These are phyloP conservation scores for Halcyon leucocephala DNA, from an alignment of 2,797 vertebrate genomes.

Conservation along the genomic window DNA sequence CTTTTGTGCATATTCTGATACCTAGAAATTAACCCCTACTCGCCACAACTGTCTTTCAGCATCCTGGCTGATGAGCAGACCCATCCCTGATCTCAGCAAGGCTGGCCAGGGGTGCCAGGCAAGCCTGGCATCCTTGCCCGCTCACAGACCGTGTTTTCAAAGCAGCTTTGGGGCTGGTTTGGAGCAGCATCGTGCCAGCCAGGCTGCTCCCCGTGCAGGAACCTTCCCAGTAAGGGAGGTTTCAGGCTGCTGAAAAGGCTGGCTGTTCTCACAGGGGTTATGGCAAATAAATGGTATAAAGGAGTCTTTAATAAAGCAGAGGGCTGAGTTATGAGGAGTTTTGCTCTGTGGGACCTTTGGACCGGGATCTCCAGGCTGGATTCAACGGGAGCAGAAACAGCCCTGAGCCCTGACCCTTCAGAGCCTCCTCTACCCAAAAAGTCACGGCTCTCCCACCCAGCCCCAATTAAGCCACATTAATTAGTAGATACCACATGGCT, in stretches of 20 bases:
- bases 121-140: fast-evolving
- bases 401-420: neutral
- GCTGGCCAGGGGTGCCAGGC: neutral
- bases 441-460: neutral
- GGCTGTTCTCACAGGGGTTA: conserved; percentile 33
- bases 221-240: neutral
- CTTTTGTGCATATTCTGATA: conserved; percentile 54
- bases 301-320: conserved; percentile 32
- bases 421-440: neutral
- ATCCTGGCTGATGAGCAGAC: fast-evolving
- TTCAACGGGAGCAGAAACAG: neutral
- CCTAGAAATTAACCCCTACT: conserved; percentile 54
- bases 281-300: neutral
- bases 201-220: neutral
- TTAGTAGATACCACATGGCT: neutral
- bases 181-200: neutral
- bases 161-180: neutral
- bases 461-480: neutral
- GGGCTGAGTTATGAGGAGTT: neutral
- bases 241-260: conserved; percentile 57
- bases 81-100: neutral
- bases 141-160: neutral
- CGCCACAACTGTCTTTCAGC: neutral
- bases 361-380: neutral
- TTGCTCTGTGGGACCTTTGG: neutral